Evolutionary conservation across 2,888 invertebrate genomes (phyloP), one percentile per base, ranked within the genome.

Genomic region (Sthenelais limicola): DNA sequence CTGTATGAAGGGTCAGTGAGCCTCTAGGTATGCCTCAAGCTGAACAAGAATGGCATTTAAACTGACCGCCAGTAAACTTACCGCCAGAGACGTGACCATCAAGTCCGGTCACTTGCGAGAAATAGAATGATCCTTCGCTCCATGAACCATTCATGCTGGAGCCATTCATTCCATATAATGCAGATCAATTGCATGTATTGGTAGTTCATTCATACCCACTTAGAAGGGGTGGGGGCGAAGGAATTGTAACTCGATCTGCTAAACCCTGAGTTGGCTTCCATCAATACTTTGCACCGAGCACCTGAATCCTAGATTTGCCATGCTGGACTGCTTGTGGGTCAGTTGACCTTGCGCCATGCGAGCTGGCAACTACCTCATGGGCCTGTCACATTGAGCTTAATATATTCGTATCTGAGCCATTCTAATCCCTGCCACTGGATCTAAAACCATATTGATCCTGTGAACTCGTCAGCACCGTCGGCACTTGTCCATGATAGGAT

Each of bases 171-270:
- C n/a, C n/a, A n/a, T n/a, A n/a, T n/a, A n/a, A n/a, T n/a, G n/a
- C n/a, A n/a, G n/a, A n/a, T n/a, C n/a, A n/a, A n/a, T n/a, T n/a
- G n/a, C n/a, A n/a, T n/a, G n/a, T n/a, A n/a, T n/a, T n/a, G n/a
- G n/a, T n/a, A n/a, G n/a, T n/a, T n/a, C n/a, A n/a, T n/a, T n/a
- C n/a, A n/a, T n/a, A n/a, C n/a, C n/a, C n/a, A n/a, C n/a, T 43
- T 9, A 12, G 43, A 18, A 43, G 43, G 43, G 56, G 32, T 3
- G 33, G 35, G 43, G 38, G 56, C 21, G 62, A 24, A 24, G 62
- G 43, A 62, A 62, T 62, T 62, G 62, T 62, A 62, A 62, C 62
- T 62, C 35, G 62, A 62, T 62, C 62, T 62, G 62, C 28, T 38
- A 35, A 21, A 24, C 9, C 7, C 38, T 12, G 24, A 24, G 43